These are phyloP conservation scores for Heteractis magnifica DNA, from an alignment of 92 coral and sea anemone genomes.

Conservation along the genomic window DNA sequence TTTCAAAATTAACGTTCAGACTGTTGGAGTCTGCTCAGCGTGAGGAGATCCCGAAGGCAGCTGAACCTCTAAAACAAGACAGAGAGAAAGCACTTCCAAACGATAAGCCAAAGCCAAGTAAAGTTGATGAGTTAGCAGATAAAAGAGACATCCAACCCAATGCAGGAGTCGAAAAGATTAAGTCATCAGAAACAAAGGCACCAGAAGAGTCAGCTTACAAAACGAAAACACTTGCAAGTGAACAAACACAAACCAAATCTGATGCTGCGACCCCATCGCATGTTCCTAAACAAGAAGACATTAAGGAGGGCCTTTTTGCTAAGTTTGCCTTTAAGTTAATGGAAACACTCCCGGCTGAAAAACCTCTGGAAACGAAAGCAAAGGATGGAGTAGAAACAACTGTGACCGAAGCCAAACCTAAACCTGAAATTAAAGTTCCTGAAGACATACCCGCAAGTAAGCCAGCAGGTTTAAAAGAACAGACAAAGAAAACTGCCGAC, in stretches of 20 bases:
- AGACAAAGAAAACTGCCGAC: background rate
- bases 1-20: background rate
- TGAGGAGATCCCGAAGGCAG: constrained; percentile 9
- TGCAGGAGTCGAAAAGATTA: background rate
- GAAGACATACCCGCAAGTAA: background rate
- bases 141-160: background rate
- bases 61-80: background rate
- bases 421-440: background rate
- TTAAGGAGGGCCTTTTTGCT: constrained; percentile 8
- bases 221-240: background rate
- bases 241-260: background rate
- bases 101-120: background rate
- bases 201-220: background rate
- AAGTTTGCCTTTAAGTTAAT: constrained; percentile 3
- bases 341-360: background rate
- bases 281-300: background rate
- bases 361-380: background rate
- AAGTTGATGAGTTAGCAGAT: background rate
- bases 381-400: background rate
- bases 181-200: background rate
- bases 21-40: background rate
- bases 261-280: background rate
- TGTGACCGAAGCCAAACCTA: background rate
- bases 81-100: background rate
- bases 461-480: background rate